Evolutionary conservation across 1,140 invertebrate genomes (phyloP), one percentile per base, ranked within the genome.

Genomic region (Berghia stephanieae): DNA sequence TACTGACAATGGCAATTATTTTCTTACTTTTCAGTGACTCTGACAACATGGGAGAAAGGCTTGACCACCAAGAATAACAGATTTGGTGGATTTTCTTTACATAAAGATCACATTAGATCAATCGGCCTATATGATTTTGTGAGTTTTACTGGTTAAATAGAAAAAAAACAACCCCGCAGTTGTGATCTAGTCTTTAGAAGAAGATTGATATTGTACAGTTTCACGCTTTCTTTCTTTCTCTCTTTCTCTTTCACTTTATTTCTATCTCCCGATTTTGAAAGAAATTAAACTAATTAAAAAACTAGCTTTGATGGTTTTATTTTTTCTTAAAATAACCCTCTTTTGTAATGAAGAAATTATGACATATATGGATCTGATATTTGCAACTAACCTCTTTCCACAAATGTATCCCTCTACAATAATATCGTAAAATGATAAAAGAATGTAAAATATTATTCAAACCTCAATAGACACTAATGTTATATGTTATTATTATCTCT

Each of bases 91-190:
- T 60, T 75, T 63, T n/a, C 57, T 27, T 40, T 75, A 43, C 72
- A 60, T 75, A 57, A 57, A 1, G 60, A 52, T 10, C 24, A 75
- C 21, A 57, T 75, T 13, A 75, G 42, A 36, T 13, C 34, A 34
- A 5, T 75, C 2, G 18, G 52, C 42, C 38, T 75, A 1, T 75
- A 75, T 75, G 72, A 75, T 75, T 52, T 36, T 4, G 72, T 75
- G 63, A 42, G 72, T 75, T 13, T 3, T n/a, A n/a, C n/a, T n/a
- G n/a, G n/a, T n/a, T n/a, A n/a, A n/a, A n/a, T n/a, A n/a, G n/a
- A n/a, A n/a, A n/a, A n/a, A n/a, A n/a, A n/a, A n/a, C n/a, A n/a
- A n/a, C n/a, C n/a, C n/a, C n/a, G n/a, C n/a, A n/a, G n/a, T n/a
- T n/a, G n/a, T n/a, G n/a, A n/a, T n/a, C n/a, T n/a, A n/a, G n/a